Evolutionary conservation across 2,888 invertebrate species (phyloP), one percentile per base, ranked within the genome.

Genomic region (Itoplectis maculator): DNA sequence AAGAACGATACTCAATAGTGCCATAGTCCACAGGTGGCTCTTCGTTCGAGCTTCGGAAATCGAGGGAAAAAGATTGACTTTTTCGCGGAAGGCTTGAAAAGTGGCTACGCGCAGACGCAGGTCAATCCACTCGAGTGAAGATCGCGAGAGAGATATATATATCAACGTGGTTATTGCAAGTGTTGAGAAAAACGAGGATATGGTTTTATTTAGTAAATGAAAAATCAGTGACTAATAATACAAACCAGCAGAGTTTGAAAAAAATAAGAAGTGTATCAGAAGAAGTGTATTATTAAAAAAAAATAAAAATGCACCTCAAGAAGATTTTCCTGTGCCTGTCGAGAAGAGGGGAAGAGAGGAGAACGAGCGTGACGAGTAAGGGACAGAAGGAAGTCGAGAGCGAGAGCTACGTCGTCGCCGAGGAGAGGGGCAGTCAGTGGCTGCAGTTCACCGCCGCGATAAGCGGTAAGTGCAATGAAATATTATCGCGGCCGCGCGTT

Each of bases 401-500:
- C 76, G 87, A 87, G 74, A 85, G 83, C 54, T 85, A 88, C 63
- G 85, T 84, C 81, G 51, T 79, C 15, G 54, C 79, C 9, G 84
- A 79, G 15, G 88, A 89, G 54, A 75, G 65, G n/a, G 79, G 79
- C 2, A 87, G 87, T 51, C 88, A 88, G 79, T 89, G 89, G 89
- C 79, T 89, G 78, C 89, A 89, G 70, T 89, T 89, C 59, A 70
- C 84, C 42, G 89, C 88, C 40, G 89, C 89, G 23, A 86, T 88
- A 15, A 89, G 89, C 45, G 89, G 89, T 88, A 65, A 88, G 88
- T 86, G 29, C 15, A 0, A 20, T 23, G 29, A 29, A 47, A 72
- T 29, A 70, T 69, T 56, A 42, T 29, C 29, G 5, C 29, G n/a
- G n/a, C n/a, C 2, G 9, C 6, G n/a, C 11, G n/a, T n/a, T 29